These are phyloP conservation scores for Metridium senile DNA, from an alignment of 92 coral and sea anemone genomes.

Conservation along the genomic window DNA sequence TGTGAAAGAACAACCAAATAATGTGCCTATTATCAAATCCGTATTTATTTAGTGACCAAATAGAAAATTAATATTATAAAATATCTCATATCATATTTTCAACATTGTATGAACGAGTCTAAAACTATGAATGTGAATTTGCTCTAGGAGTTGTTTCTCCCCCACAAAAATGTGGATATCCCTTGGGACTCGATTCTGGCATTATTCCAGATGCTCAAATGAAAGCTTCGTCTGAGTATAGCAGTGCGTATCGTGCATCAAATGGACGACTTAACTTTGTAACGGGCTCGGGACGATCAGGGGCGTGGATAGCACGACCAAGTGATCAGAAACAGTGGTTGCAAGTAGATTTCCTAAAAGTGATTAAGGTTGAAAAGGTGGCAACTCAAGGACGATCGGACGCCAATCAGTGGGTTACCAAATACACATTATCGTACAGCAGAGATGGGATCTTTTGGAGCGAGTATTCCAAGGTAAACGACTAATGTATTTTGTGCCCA, in stretches of 20 bases:
- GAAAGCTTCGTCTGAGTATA: slow-evolving; percentile 20
- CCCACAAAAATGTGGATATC: background rate
- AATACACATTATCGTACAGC: slow-evolving; percentile 11
- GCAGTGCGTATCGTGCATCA: slow-evolving; percentile 19
- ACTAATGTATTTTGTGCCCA: background rate
- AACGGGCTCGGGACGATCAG: slow-evolving; percentile 16
- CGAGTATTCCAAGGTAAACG: background rate
- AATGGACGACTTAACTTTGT: slow-evolving; percentile 12
- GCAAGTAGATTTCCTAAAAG: slow-evolving; percentile 17
- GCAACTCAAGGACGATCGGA: slow-evolving; percentile 28
- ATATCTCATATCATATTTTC: too few relatives aligned
- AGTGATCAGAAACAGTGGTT: slow-evolving; percentile 5
- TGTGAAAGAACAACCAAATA: too few relatives aligned
- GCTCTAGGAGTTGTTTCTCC: background rate
- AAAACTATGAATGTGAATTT: background rate
- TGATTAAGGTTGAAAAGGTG: background rate
- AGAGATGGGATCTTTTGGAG: slow-evolving; percentile 15
- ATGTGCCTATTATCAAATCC: too few relatives aligned
- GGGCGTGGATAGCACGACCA: slow-evolving; percentile 29
- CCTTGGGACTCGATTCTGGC: slow-evolving; percentile 8
- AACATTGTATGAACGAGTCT: background rate
- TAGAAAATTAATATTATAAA: too few relatives aligned
- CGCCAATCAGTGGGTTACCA: slow-evolving; percentile 24
- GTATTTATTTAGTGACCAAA: too few relatives aligned
- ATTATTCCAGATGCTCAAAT: slow-evolving; percentile 14